These are phyloP conservation scores for Alligator sinensis DNA, from an alignment of 2,113 vertebrate genomes.

Conservation along the genomic window DNA sequence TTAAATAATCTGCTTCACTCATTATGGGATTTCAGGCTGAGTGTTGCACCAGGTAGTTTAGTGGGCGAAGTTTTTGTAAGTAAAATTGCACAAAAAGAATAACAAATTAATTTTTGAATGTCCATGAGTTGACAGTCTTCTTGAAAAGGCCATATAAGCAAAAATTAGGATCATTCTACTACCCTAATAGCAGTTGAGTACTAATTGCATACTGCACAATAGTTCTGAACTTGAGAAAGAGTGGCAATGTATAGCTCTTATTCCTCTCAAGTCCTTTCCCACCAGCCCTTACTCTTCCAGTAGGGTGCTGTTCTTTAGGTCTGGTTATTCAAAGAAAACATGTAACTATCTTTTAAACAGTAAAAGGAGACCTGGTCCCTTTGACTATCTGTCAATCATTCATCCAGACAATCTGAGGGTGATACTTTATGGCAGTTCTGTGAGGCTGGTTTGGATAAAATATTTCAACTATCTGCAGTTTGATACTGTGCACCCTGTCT, in stretches of 20 bases:
- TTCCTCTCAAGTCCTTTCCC: not conserved
- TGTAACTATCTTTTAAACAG: not conserved
- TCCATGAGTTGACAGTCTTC: not conserved
- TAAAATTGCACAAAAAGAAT: constrained; percentile 15
- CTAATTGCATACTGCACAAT: not conserved
- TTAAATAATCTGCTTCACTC: constrained; percentile 77
- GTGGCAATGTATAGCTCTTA: not conserved
- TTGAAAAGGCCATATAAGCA: not conserved
- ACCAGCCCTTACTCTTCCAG: not conserved
- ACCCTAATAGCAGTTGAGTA: not conserved
- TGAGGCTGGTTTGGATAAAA: not conserved
- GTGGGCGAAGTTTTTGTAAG: not conserved
- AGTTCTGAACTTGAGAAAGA: not conserved
- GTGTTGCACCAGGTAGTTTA: not conserved
- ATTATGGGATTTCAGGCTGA: constrained; percentile 62
- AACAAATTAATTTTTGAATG: not conserved
- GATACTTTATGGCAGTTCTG: not conserved
- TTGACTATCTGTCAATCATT: not conserved
- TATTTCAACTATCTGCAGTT: not conserved
- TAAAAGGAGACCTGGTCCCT: not conserved
- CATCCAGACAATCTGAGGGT: not conserved
- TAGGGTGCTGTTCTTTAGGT: not conserved
- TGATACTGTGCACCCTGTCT: not conserved
- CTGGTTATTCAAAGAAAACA: not conserved
- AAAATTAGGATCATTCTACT: not conserved